Base-by-base conservation (phyloP, 1,140 invertebrate species). In the Vanessa tameamea region DNA sequence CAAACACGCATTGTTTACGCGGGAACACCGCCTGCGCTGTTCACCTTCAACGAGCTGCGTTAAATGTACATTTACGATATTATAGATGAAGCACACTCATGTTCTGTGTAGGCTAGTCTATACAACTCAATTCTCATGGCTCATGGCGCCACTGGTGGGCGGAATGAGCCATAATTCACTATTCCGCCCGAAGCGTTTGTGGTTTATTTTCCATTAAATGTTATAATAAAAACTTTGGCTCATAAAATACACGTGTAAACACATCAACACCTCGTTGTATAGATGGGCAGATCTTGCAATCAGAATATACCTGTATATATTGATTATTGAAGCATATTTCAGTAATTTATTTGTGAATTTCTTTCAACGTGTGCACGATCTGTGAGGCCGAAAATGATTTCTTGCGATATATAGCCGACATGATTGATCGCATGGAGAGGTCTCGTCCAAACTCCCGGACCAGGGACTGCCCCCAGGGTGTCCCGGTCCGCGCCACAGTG, bases 1-100 rank as follows among this genome's bases (percentile, higher is more conserved):
- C 88, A 92, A 90, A 90, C 87, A 64, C 73, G 81, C 78, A 86
- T 89, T 92, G 90, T 92, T 92, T 91, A 92, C 84, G 73, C 75
- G 78, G 69, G 75, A 64, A 59, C 61, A 79, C 37, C 70, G 77
- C 72, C 74, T 73, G 78, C 78, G 74, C 76, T 50, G 47, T 47
- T 50, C 73, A 31, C 47, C 77, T 69, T 48, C 48, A 16, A 61
- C 47, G 57, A 76, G 77, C 65, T 66, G 61, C 43, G 48, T 50
- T 57, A 55, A 75, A 77, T 69, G 69, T 78, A 73, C 73, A 76
- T 79, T 86, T 82, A 83, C 75, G 69, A 76, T 59, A 50, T 61
- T 78, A 31, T 67, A 68, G 13, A 63, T 71, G 61, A 48, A n/a
- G 20, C 6, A n/a, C 23, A 68, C 64, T 70, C 63, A 43, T 14